These are phyloP conservation scores for Drosophila setifemur DNA, from an alignment of 1,140 invertebrate genomes.

Conservation along the genomic window DNA sequence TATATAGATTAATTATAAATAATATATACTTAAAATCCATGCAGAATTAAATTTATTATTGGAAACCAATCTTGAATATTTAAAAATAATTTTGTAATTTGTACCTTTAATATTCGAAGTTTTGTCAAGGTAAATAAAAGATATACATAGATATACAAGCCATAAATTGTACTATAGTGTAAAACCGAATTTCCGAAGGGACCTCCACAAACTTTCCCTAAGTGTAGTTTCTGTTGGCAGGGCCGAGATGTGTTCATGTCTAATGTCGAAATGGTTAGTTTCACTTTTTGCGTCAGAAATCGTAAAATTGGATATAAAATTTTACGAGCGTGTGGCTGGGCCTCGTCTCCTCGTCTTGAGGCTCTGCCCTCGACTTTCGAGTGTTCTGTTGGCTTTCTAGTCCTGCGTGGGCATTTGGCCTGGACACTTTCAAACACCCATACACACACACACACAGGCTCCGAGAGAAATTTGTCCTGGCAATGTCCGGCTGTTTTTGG, in stretches of 20 bases:
- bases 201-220: background rate
- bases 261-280: constrained; percentile 81
- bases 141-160: too few relatives aligned
- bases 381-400: constrained; percentile 63
- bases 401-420: constrained; percentile 19
- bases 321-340: constrained; percentile 74
- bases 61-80: too few relatives aligned
- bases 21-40: too few relatives aligned
- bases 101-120: too few relatives aligned
- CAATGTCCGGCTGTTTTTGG: constrained; percentile 65
- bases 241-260: constrained; percentile 75
- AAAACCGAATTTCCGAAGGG: too few relatives aligned
- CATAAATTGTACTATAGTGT: too few relatives aligned
- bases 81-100: too few relatives aligned
- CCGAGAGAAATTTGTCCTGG: constrained; percentile 54
- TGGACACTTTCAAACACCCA: constrained; percentile 14
- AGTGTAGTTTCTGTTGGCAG: constrained; percentile 22
- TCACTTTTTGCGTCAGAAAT: constrained; percentile 81
- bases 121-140: too few relatives aligned
- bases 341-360: too few relatives aligned
- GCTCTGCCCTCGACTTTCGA: too few relatives aligned
- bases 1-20: too few relatives aligned
- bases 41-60: too few relatives aligned
- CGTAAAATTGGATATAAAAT: constrained; percentile 81
- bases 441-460: background rate